Conservation (phyloP, 1,140 invertebrate species). For the Leptinotarsa lineolata region DNA sequence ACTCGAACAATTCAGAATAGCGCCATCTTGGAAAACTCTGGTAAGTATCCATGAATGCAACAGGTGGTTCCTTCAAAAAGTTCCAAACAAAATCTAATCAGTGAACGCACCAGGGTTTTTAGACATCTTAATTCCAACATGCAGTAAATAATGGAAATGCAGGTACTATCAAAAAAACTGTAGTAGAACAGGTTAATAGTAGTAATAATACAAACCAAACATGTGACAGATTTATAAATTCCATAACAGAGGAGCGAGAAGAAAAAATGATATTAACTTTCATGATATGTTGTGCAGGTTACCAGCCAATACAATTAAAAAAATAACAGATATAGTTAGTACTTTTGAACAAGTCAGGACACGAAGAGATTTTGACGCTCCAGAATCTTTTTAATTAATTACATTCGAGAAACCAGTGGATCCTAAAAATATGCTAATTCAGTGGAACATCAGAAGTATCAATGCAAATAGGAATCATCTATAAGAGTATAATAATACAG, state of each 20-base stretch:
- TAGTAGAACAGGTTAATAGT: background rate
- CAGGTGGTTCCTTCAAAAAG: no score
- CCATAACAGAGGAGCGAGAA: background rate
- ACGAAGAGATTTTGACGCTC: background rate
- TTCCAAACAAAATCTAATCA: no score
- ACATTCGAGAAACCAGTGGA: background rate
- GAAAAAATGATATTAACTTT: background rate
- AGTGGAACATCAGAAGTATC: conserved; percentile 25
- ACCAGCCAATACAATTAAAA: background rate
- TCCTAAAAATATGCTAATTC: conserved; percentile 8
- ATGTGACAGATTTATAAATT: background rate
- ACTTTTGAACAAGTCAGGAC: background rate
- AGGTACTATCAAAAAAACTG: background rate
- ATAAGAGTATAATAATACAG: background rate
- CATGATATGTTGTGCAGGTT: background rate
- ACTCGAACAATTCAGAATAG: no score
- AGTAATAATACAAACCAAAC: background rate
- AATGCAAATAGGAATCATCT: conserved; percentile 23
- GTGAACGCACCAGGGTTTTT: no score
- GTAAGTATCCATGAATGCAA: no score
- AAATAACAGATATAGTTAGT: background rate
- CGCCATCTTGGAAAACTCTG: no score
- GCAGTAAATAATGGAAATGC: background rate
- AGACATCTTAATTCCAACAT: background rate
- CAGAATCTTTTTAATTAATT: background rate